Evolutionary conservation across 2,113 vertebrate genomes (phyloP), one percentile per base, ranked within the genome.

Genomic region (Salvelinus namaycush): DNA sequence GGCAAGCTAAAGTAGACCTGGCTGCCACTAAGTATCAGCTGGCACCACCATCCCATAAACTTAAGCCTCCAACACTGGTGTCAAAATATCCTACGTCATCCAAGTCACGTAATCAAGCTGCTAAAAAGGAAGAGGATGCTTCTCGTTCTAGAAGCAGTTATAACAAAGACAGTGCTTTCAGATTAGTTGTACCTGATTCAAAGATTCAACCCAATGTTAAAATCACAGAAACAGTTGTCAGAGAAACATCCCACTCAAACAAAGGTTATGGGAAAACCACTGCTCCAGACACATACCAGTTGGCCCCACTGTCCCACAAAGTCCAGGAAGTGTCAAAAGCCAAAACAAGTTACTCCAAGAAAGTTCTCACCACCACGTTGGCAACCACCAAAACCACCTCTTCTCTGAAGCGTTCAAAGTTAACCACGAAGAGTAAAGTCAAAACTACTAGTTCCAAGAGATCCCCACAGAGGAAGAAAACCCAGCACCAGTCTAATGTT

Each of bases 21-120:
- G 54, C 81, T 7, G 70, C 84, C 54, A 89, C 87, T 9, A 89
- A 81, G 82, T 91, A 90, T 79, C 89, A 92, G 70, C 70, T 91
- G 73, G 87, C 86, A 59, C 89, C 90, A 5, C 91, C 91, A 5
- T 69, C 88, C 77, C 84, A 87, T 73, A 86, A 76, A 12, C 24
- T 75, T 27, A 81, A 75, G 11, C 65, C 69, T 29, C 5, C 59
- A 22, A 22, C 3, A 65, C 54, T 26, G 20, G 44, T n/a, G 54
- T 27, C 48, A 13, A 73, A 68, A 70, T 76, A 26, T 51, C 65
- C n/a, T 49, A 84, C 75, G 73, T 73, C 67, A 73, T 75, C 69
- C 12, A 81, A 86, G 80, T 82, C 80, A 18, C 29, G 72, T 1
- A 69, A 49, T 34, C 81, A 68, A 26, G 70, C 34, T 64, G 24